phyloP scores from a whole-genome alignment of 2,113 vertebrate species.

The Pampusana beccarii region DNA sequence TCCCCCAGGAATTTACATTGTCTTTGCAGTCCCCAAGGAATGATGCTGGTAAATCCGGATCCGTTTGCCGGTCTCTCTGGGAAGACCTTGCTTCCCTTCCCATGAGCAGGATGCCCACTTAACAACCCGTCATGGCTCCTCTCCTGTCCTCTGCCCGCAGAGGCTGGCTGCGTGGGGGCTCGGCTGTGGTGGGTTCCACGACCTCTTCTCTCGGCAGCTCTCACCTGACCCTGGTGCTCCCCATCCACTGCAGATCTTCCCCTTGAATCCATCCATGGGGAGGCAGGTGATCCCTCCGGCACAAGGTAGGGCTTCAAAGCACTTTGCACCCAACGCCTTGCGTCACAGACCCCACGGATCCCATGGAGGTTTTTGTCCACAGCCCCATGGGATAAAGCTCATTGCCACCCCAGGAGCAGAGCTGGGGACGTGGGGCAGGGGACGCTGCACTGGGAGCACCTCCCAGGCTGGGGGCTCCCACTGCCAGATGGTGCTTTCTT shows the following conservation, averaged over 20 bases:
- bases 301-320: not conserved
- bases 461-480: not conserved
- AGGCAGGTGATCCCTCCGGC: accelerated
- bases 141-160: accelerated
- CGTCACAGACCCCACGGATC: not conserved
- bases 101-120: not conserved
- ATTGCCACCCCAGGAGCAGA: accelerated
- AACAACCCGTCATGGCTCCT: not conserved
- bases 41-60: not conserved
- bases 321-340: not conserved
- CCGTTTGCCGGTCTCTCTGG: not conserved
- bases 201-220: not conserved
- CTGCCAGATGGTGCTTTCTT: not conserved
- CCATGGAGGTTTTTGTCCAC: not conserved
- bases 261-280: not conserved
- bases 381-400: not conserved
- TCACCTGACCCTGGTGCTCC: not conserved
- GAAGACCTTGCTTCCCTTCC: not conserved
- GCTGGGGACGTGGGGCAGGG: accelerated
- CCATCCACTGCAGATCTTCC: not conserved
- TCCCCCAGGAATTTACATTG: not conserved
- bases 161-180: not conserved
- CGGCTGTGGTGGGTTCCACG: not conserved
- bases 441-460: not conserved
- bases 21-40: not conserved